A percentile compares a stretch with the other conserved stretches of the same genome.
Evolutionary conservation across 2,113 vertebrate genomes (phyloP).

Genomic region (Phainopepla nitens): DNA sequence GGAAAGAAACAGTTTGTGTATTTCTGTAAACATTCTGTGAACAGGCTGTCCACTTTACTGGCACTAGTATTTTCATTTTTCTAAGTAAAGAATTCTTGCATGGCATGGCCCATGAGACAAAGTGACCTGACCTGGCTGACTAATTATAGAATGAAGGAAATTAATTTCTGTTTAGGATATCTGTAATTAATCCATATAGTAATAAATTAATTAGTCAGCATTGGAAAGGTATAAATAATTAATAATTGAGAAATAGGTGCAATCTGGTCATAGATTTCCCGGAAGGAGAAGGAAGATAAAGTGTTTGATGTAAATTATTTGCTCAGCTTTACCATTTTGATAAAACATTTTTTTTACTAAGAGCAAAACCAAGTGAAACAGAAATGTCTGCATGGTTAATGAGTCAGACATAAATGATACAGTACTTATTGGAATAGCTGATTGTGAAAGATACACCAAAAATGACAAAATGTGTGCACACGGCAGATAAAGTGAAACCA

Average conservation of each 20-base stretch:
- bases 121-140: neutral
- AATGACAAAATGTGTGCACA: slow-evolving; percentile 23
- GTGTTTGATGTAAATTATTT: slow-evolving; percentile 36
- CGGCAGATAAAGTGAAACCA: slow-evolving; percentile 34
- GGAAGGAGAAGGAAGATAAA: neutral
- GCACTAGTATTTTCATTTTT: neutral
- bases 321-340: neutral
- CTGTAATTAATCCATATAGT: slow-evolving; percentile 11
- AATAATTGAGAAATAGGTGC: slow-evolving; percentile 21
- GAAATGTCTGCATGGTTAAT: slow-evolving; percentile 38
- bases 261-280: slow-evolving; percentile 3
- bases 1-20: neutral
- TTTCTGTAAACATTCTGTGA: neutral
- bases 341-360: neutral
- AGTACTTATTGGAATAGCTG: slow-evolving; percentile 2
- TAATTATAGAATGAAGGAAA: neutral
- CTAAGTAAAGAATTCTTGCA: neutral
- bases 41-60: neutral
- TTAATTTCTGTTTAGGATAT: slow-evolving; percentile 6
- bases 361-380: slow-evolving; percentile 16
- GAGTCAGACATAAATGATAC: slow-evolving; percentile 18
- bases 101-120: neutral
- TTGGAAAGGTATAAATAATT: slow-evolving; percentile 17
- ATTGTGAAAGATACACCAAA: slow-evolving; percentile 27
- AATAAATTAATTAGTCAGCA: neutral